A percentile compares a stretch with the other conserved stretches of the same genome.
phyloP scores from a whole-genome alignment of 2,888 invertebrate species.

The Nysson spinosus region DNA sequence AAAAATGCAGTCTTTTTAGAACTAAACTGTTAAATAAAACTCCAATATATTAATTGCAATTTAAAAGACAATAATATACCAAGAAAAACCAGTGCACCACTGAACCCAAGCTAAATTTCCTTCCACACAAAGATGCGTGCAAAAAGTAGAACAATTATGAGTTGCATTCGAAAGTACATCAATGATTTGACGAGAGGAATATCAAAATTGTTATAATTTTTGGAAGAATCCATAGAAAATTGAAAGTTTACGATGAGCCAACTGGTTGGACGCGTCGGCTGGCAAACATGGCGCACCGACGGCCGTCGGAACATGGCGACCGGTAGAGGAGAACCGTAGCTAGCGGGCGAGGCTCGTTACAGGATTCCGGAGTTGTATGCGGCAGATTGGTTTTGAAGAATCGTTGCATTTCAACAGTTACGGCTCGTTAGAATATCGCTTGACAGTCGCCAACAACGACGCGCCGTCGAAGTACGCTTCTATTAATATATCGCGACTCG shows the following conservation, averaged over 20 bases:
- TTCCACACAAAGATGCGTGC: too few species aligned
- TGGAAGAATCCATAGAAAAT: neutral
- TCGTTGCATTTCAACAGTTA: conserved; percentile 71
- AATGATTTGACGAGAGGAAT: too few species aligned
- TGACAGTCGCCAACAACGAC: conserved; percentile 60
- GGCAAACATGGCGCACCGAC: conserved; percentile 65
- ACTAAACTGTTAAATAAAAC: too few species aligned
- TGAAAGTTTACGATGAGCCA: too few species aligned
- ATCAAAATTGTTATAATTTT: too few species aligned
- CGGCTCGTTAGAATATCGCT: conserved; percentile 73
- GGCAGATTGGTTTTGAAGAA: conserved; percentile 68
- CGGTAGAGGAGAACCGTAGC: neutral
- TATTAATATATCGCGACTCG: conserved; percentile 66
- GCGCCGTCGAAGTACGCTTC: conserved; percentile 55
- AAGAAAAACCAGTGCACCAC: too few species aligned
- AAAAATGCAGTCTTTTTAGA: too few species aligned
- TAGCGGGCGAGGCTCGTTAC: conserved; percentile 45
- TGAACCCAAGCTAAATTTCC: too few species aligned
- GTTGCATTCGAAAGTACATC: too few species aligned
- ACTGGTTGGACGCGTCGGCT: neutral
- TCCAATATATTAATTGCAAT: too few species aligned
- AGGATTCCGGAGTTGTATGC: conserved; percentile 56
- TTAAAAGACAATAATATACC: too few species aligned
- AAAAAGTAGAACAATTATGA: too few species aligned
- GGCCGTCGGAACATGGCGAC: conserved; percentile 75